Evolutionary conservation across 2,113 vertebrate genomes (phyloP).

Genomic region (Syrmaticus mikado): DNA sequence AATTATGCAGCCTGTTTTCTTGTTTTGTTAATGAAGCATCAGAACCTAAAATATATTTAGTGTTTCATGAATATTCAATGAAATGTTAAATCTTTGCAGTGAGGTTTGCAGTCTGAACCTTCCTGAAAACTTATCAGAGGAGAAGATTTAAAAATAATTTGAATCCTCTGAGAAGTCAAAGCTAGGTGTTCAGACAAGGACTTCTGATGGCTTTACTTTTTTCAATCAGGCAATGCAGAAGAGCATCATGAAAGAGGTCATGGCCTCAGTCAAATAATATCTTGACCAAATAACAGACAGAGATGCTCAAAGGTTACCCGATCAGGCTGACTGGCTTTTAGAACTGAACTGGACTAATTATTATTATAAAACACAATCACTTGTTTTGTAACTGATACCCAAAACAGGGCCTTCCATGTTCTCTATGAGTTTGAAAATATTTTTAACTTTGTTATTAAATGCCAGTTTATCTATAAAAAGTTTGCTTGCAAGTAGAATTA

Average conservation of each 20-base stretch:
- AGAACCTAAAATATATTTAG: slow-evolving; percentile 49
- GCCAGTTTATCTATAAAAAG: slow-evolving; percentile 1
- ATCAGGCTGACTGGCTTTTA: not conserved
- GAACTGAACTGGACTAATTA: not conserved
- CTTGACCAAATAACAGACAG: slow-evolving; percentile 26
- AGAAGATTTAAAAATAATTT: slow-evolving; percentile 23
- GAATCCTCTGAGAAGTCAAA: not conserved
- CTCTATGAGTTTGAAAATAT: slow-evolving; percentile 7
- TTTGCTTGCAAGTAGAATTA: slow-evolving; percentile 30
- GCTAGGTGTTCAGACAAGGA: not conserved
- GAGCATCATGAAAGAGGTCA: not conserved
- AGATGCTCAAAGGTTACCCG: not conserved
- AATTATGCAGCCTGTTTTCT: slow-evolving; percentile 48
- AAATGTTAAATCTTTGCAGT: slow-evolving; percentile 26
- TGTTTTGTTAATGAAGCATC: slow-evolving; percentile 61
- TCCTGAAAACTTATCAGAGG: not conserved
- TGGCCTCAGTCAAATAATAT: not conserved
- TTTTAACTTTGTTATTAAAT: slow-evolving; percentile 1
- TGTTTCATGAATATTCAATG: slow-evolving; percentile 53
- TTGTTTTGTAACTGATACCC: not conserved
- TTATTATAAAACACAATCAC: not conserved
- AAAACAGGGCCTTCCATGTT: not conserved
- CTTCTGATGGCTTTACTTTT: not conserved
- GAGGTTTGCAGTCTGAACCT: not conserved
- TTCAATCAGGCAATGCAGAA: not conserved